phyloP scores from a whole-genome alignment of 2,113 vertebrate genomes.

The Aegotheles bennettii region DNA sequence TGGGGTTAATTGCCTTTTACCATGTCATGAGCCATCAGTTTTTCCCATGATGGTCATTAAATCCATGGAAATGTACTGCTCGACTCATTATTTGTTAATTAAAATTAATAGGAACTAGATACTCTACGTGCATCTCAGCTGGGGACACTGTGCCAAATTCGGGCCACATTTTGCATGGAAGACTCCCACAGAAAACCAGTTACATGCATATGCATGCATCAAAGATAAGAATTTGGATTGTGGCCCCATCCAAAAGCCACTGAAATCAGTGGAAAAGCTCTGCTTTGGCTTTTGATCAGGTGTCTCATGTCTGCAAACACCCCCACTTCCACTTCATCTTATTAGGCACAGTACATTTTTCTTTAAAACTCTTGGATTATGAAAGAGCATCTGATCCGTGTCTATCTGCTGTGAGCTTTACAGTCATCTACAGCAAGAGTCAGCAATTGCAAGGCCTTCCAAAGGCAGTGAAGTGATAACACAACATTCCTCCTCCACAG shows the following conservation, averaged over 20 bases:
- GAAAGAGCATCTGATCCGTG: neutral
- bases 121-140: neutral
- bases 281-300: neutral
- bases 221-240: neutral
- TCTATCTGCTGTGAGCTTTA: neutral
- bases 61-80: neutral
- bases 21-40: neutral
- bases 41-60: neutral
- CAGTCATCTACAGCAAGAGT: neutral
- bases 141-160: neutral
- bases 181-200: neutral
- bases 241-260: neutral
- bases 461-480: neutral
- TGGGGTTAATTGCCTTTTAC: neutral
- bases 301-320: neutral
- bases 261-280: neutral
- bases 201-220: neutral
- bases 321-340: neutral
- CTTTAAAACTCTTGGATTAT: neutral
- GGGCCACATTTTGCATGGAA: neutral
- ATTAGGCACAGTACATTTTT: neutral
- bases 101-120: neutral
- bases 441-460: neutral
- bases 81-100: slow-evolving; percentile 5
- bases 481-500: neutral